phyloP scores from a whole-genome alignment of 1,140 invertebrate species.

The Harlomillsia oculata region DNA sequence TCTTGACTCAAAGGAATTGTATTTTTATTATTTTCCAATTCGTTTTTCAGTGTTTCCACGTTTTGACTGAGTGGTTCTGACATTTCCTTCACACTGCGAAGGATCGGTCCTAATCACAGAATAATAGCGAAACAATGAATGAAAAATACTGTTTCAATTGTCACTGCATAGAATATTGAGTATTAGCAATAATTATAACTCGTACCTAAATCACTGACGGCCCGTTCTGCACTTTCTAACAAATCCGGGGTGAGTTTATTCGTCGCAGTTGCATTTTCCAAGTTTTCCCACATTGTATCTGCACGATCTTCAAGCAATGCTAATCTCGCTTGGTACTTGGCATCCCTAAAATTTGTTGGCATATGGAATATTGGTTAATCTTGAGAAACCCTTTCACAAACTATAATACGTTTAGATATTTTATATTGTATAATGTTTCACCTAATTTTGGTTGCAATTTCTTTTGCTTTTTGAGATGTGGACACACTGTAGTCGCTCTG shows the following conservation, averaged over 20 bases:
- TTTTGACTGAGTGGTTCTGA: conserved; percentile 12
- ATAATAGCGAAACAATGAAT: conserved; percentile 4
- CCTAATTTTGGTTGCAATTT: conserved; percentile 49
- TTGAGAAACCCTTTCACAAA: not conserved
- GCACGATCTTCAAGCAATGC: conserved; percentile 7
- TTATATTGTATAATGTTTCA: conserved; percentile 25
- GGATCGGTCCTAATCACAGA: not conserved
- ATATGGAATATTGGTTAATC: not conserved
- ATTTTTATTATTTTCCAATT: conserved; percentile 29
- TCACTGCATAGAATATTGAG: not conserved
- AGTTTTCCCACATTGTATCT: conserved; percentile 20
- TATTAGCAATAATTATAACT: not conserved
- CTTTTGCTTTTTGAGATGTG: conserved; percentile 52
- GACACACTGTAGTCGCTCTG: conserved; percentile 53
- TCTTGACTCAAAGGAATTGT: conserved; percentile 23
- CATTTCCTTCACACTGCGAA: conserved; percentile 18
- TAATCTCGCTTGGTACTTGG: conserved; percentile 24
- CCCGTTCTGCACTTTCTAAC: conserved; percentile 3
- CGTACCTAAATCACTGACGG: conserved; percentile 10
- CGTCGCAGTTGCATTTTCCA: conserved; percentile 6
- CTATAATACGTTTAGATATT: not conserved
- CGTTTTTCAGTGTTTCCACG: conserved; percentile 18
- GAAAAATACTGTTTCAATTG: not conserved
- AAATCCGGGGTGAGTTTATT: conserved; percentile 2
- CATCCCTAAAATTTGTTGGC: conserved; percentile 3